Evolutionary conservation across 2,888 invertebrate genomes (phyloP), one percentile per base, ranked within the genome.

Genomic region (Drosophila nigricruria): DNA sequence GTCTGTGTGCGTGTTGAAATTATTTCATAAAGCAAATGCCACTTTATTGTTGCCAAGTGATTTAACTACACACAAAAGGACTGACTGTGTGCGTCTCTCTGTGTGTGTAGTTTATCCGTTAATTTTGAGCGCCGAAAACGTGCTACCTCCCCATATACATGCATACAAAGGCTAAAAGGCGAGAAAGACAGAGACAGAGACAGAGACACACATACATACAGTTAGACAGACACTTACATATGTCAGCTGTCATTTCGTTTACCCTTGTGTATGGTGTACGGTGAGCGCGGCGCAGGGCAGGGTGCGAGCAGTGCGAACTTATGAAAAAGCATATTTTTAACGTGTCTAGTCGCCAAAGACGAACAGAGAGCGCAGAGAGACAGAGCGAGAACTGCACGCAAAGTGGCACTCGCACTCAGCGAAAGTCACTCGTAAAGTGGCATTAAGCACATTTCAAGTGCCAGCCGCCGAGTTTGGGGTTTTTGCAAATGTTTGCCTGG

Each of bases 1-100:
- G 40, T 49, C 40, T 53, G 54, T 53, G 38, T 64, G 56, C 30
- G 56, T 18, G 60, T 36, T 42, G 43, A 89, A 84, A 89, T 87
- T 77, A 79, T 87, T 79, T 79, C 77, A 81, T 70, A 78, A 73
- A 72, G 75, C 69, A 69, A 47, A 76, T 76, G 86, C 78, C 89
- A 90, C 89, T 90, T 90, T 90, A 90, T 87, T 87, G 90, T 90
- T 85, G 79, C 81, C 84, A 87, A 91, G 89, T 90, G 87, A 90
- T 90, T 90, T 89, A 91, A 91, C 90, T 84, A 81, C 79, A 64
- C 59, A 69, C 42, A 64, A 58, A 72, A 47, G 49, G 18, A 16
- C 34, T 16, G 27, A 23, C n/a, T 36, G 16, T 27, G 20, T 9
- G 30, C 8, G 9, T 1, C 5, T 25, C 25, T 34, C n/a, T 23